Evolutionary conservation across 2,888 invertebrate species (phyloP), one percentile per base, ranked within the genome.

Genomic region (Drosophila anceps): DNA sequence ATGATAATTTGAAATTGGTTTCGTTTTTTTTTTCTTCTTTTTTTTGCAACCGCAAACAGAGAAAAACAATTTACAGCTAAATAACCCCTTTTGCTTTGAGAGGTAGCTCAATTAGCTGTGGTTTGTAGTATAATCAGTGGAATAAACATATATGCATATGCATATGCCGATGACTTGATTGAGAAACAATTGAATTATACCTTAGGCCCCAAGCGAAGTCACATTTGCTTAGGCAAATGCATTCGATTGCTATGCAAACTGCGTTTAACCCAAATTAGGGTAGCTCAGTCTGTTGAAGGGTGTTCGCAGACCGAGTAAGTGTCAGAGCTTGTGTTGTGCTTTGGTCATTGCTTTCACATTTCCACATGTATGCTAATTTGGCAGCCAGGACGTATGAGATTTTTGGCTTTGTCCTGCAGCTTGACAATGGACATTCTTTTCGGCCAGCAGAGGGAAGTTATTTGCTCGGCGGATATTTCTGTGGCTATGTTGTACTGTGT

Each of bases 301-400:
- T 20, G 37, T 13, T 33, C 12, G 10, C 4, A 10, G 33, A 9
- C 29, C 37, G 15, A 31, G 37, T 15, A 13, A 53, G 29, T 43
- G n/a, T 15, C 33, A 24, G 13, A n/a, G 39, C 39, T 60, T 54
- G 66, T 74, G 66, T 68, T 75, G 72, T 68, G 64, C 67, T 78
- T 73, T 72, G 79, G 77, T 74, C 82, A 84, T 86, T 82, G 89
- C 70, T 69, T 73, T 69, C 82, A 76, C 84, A 85, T 74, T 73
- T 66, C 67, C 57, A 69, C 87, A 80, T 74, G 69, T 70, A 85
- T 84, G 86, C 87, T 86, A 86, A 86, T 86, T 84, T 82, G 58
- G 48, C 66, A 64, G 63, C 41, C 51, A 33, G 62, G 13, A 18
- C 31, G 65, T 68, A 79, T 70, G 81, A 81, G 73, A 79, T 70